Evolutionary conservation across 1,140 invertebrate genomes (phyloP).

Genomic region (Zaprionus lachaisei): DNA sequence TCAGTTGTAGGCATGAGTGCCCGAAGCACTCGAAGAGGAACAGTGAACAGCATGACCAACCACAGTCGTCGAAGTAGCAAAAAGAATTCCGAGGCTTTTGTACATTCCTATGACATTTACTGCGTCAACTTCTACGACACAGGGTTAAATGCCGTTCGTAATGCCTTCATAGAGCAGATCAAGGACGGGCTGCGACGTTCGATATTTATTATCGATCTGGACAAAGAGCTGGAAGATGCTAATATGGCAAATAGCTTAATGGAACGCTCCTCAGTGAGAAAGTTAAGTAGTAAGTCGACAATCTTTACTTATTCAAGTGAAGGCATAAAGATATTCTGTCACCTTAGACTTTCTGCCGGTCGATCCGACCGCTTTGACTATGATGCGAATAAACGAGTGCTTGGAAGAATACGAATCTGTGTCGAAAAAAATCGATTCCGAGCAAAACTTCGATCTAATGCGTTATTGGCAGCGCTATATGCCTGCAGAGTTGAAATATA

Average conservation of each 20-base stretch:
- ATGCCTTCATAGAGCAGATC: slow-evolving; percentile 60
- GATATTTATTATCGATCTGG: slow-evolving; percentile 64
- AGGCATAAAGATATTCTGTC: background rate
- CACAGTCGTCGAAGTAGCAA: slow-evolving; percentile 5
- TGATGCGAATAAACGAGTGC: slow-evolving; percentile 41
- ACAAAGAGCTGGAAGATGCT: slow-evolving; percentile 32
- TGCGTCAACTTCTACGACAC: slow-evolving; percentile 70
- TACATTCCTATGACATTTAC: slow-evolving; percentile 39
- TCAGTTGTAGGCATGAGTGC: slow-evolving; percentile 28
- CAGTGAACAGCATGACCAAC: no score
- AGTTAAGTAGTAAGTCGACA: slow-evolving; percentile 13
- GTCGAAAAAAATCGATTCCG: slow-evolving; percentile 45
- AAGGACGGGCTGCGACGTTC: slow-evolving; percentile 47
- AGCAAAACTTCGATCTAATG: slow-evolving; percentile 52
- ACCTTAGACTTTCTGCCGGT: slow-evolving; percentile 2
- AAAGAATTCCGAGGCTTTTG: background rate
- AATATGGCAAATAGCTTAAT: background rate
- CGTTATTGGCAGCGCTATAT: slow-evolving; percentile 50
- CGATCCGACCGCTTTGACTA: slow-evolving; percentile 32
- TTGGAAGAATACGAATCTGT: slow-evolving; percentile 43
- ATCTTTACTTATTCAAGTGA: no score
- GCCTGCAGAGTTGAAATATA: slow-evolving; percentile 57
- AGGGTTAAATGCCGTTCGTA: slow-evolving; percentile 54
- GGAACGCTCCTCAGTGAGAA: slow-evolving; percentile 8
- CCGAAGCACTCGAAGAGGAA: slow-evolving; percentile 10